Conservation (phyloP, 35 echinoderm and acorn worm genomes). For the Anneissia japonica region DNA sequence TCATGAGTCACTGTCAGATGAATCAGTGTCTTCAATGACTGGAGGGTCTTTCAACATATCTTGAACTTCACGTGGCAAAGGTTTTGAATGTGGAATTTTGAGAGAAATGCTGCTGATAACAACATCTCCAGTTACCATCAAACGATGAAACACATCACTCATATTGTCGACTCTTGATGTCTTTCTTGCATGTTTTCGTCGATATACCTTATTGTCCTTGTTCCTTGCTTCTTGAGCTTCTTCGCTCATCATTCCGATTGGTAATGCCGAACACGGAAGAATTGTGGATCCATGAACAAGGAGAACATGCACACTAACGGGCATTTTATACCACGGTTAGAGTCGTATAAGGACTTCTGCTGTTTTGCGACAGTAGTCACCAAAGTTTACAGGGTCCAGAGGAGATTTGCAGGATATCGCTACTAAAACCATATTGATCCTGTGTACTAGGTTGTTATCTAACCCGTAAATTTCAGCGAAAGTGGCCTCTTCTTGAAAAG, state of each 20-base stretch:
- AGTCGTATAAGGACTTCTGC: constrained; percentile 30
- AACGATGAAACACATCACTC: not conserved
- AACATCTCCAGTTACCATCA: not conserved
- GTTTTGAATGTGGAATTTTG: not conserved
- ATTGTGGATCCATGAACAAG: constrained; percentile 33
- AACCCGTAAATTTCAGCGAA: constrained; percentile 50
- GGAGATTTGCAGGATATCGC: constrained; percentile 37
- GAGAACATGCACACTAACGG: constrained; percentile 47
- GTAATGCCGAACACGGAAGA: constrained; percentile 24
- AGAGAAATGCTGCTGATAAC: not conserved
- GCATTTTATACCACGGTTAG: constrained; percentile 55
- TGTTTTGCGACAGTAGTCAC: constrained; percentile 30
- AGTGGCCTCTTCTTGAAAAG: too few relatives aligned
- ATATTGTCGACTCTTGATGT: not conserved
- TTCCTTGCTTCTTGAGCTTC: constrained; percentile 48
- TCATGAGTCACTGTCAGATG: constrained; percentile 10
- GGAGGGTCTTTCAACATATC: constrained; percentile 21
- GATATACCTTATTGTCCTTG: constrained; percentile 44
- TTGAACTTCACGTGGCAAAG: constrained; percentile 19
- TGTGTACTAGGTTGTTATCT: constrained; percentile 34
- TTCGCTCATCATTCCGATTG: constrained; percentile 55
- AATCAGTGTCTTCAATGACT: constrained; percentile 1
- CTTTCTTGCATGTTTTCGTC: constrained; percentile 12
- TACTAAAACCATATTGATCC: constrained; percentile 36
- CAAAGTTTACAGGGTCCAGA: constrained; percentile 29